phyloP scores from a whole-genome alignment of 2,113 vertebrate species.

The Mesembrinibis cayennensis region DNA sequence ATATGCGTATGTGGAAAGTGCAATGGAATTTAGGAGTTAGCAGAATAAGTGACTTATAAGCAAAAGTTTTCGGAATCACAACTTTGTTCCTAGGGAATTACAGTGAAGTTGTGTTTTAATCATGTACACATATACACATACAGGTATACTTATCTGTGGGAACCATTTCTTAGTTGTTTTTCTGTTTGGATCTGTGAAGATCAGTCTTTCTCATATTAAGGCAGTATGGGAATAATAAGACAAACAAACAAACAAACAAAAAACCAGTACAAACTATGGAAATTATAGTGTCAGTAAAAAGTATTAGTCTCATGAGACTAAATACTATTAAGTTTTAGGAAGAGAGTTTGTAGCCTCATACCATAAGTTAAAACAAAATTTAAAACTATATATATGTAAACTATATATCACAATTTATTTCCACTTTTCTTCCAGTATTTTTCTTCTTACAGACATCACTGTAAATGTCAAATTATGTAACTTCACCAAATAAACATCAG shows the following conservation, averaged over 20 bases:
- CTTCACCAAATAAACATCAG: not conserved
- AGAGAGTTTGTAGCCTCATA: not conserved
- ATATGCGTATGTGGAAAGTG: not conserved
- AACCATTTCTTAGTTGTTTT: not conserved
- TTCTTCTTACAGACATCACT: not conserved
- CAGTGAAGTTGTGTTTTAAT: not conserved
- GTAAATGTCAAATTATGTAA: not conserved
- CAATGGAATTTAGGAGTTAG: not conserved
- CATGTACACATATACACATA: accelerated
- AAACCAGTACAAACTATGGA: not conserved
- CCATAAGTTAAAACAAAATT: not conserved
- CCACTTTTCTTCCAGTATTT: not conserved
- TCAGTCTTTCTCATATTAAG: not conserved
- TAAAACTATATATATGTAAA: not conserved
- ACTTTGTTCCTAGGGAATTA: not conserved
- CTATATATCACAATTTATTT: not conserved
- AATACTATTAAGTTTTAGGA: not conserved
- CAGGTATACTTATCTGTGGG: not conserved
- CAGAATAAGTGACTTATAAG: not conserved
- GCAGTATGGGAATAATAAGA: not conserved
- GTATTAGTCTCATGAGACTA: not conserved
- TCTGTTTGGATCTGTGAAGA: not conserved
- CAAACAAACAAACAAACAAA: not conserved
- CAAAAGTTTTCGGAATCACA: not conserved
- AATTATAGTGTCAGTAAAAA: not conserved